Base-by-base conservation (phyloP, 2,888 invertebrate genomes). In the Thymelicus sylvestris region DNA sequence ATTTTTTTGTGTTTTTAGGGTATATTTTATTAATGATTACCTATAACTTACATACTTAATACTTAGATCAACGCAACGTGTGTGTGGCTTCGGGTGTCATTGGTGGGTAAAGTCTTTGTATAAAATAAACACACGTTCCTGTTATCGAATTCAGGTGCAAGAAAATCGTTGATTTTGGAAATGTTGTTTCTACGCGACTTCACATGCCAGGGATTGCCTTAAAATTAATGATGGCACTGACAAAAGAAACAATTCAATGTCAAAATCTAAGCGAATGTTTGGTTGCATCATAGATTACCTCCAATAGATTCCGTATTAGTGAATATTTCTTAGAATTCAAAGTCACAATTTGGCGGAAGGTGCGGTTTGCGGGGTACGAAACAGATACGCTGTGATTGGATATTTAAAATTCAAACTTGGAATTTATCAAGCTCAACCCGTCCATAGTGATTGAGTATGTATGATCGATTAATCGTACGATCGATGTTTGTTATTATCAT, bases 41-140 rank as follows among this genome's bases (percentile, higher is more conserved):
- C 90, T 92, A 89, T 84, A 90, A 89, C 92, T 93, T 92, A 92
- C 86, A 86, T 90, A 89, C 83, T 90, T 92, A 93, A 93, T 92
- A 92, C 93, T 92, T 92, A 93, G 84, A 88, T 87, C 87, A 86
- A 90, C 83, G 86, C 89, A 87, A 91, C 92, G 91, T 90, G 92
- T 92, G 91, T 90, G 92, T 92, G 91, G 90, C 88, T 87, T 89
- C 86, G 84, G 90, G 86, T 91, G 91, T 89, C 86, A 89, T 92
- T 92, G 93, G 93, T 92, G 93, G 93, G 93, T 86, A 90, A 85
- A 86, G 85, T 91, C 86, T 91, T 89, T 88, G 87, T 89, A 86
- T 88, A 82, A 76, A 80, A 78, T 81, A 84, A 83, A 84, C 83
- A 90, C 90, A 90, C 91, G 87, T 85, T 85, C 82, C 82, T 79